These are phyloP conservation scores for Aspidapion aeneum DNA, from an alignment of 2,888 invertebrate species.

Conservation along the genomic window DNA sequence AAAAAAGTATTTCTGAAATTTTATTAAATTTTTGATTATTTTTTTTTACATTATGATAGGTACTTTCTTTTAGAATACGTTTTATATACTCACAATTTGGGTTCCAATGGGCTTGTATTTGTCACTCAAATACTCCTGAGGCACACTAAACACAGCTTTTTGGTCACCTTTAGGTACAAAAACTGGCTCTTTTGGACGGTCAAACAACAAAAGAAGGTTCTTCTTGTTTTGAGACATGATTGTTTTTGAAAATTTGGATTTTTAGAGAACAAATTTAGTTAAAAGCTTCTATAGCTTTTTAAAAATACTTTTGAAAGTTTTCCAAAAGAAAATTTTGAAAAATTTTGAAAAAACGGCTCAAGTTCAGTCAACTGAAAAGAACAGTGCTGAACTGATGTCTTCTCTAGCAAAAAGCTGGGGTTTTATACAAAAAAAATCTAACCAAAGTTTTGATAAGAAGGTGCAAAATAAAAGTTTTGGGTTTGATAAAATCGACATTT, in stretches of 20 bases:
- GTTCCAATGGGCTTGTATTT: constrained; percentile 50
- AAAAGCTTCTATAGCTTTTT: neutral
- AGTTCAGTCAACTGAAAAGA: neutral
- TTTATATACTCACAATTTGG: constrained; percentile 51
- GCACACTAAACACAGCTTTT: constrained; percentile 57
- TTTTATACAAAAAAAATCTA: neutral
- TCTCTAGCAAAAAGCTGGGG: neutral
- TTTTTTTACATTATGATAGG: too few relatives aligned
- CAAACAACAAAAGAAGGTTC: constrained; percentile 65
- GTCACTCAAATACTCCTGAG: constrained; percentile 23
- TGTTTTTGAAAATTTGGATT: too few relatives aligned
- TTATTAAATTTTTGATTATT: too few relatives aligned
- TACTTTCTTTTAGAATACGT: too few relatives aligned
- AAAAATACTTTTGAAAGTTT: neutral
- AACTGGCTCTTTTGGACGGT: constrained; percentile 72
- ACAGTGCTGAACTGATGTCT: neutral
- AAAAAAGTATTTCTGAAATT: too few relatives aligned
- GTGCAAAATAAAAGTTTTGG: neutral
- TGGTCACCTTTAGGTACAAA: constrained; percentile 73
- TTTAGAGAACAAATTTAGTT: constrained; percentile 1
- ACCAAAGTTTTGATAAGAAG: too few relatives aligned
- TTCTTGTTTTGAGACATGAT: constrained; percentile 33
- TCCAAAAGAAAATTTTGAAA: neutral
- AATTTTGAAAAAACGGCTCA: neutral
- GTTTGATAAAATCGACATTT: too few relatives aligned